Evolutionary conservation across 1,140 invertebrate genomes (phyloP).

Genomic region (Eufriesea mexicana): DNA sequence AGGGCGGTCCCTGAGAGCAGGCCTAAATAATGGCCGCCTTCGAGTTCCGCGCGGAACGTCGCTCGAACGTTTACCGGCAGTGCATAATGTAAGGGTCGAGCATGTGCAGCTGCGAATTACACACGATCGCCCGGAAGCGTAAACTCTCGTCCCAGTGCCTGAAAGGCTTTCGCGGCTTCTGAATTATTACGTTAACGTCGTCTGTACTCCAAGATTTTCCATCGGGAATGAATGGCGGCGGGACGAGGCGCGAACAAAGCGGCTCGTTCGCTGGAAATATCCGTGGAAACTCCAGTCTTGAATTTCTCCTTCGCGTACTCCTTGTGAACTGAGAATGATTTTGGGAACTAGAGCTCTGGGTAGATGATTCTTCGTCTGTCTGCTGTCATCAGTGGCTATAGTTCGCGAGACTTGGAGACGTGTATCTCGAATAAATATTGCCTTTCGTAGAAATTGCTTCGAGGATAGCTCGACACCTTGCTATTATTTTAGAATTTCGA

Average conservation of each 20-base stretch:
- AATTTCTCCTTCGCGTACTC: background rate
- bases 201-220: background rate
- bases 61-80: background rate
- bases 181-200: conserved; percentile 12
- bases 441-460: too few relatives aligned
- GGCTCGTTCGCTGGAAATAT: background rate
- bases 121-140: background rate
- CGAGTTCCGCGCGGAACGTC: too few relatives aligned
- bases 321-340: background rate
- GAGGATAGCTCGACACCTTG: too few relatives aligned
- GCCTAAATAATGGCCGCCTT: too few relatives aligned
- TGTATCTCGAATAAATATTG: too few relatives aligned
- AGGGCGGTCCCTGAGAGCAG: too few relatives aligned
- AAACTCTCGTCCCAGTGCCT: background rate
- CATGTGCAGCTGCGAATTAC: background rate
- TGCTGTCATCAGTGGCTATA: too few relatives aligned
- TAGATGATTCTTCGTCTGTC: too few relatives aligned
- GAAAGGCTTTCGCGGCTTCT: background rate
- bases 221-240: background rate
- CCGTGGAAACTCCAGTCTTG: conserved; percentile 1
- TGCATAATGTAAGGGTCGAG: background rate
- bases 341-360: too few relatives aligned
- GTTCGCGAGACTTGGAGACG: too few relatives aligned
- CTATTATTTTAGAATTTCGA: too few relatives aligned
- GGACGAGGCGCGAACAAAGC: conserved; percentile 16